phyloP scores from a whole-genome alignment of 2,113 vertebrate genomes.

The Oreochromis aureus region DNA sequence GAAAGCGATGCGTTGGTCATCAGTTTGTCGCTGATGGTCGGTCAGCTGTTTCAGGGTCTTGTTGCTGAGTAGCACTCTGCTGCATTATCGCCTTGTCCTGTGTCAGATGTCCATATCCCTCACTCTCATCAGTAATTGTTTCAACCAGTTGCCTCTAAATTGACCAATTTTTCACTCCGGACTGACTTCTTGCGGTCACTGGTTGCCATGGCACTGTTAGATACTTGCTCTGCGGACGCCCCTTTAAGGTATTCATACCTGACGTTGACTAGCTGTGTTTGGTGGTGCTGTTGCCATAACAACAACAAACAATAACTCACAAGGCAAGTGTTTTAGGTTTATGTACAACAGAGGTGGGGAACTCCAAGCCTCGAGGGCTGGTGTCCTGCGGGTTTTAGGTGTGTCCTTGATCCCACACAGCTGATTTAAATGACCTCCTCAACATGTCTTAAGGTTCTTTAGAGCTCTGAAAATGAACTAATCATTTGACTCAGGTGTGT shows the following conservation, averaged over 20 bases:
- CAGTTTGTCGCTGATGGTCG: neutral
- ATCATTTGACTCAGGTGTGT: neutral
- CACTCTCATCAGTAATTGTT: neutral
- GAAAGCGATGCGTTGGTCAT: neutral
- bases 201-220: neutral
- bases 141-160: neutral
- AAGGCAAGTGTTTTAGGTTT: neutral
- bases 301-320: neutral
- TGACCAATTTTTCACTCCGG: neutral
- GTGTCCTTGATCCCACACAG: neutral
- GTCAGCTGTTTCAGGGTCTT: neutral
- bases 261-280: neutral
- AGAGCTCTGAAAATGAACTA: neutral
- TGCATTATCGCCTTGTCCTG: neutral
- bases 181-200: neutral
- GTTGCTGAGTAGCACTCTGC: neutral
- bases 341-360: neutral
- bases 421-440: neutral
- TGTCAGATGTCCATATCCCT: neutral
- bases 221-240: accelerated
- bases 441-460: neutral
- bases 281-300: neutral
- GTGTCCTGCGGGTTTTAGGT: neutral
- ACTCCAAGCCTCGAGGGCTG: neutral
- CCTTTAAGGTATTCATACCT: neutral